Base-by-base conservation (phyloP, 53 echinoderm and acorn worm genomes). In the Paracentrotus lividus region DNA sequence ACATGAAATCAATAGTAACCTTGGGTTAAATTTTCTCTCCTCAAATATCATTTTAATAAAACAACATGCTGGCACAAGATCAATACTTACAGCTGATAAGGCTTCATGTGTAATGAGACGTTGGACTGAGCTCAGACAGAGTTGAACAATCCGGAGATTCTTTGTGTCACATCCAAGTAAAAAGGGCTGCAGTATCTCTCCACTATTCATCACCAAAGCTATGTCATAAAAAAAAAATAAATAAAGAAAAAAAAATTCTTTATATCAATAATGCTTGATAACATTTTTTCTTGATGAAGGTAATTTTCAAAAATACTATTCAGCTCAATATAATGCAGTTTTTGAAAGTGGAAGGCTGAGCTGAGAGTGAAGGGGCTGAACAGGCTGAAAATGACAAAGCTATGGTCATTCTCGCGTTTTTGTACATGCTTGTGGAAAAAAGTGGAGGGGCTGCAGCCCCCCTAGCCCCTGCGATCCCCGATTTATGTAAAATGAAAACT, bases 81-180 rank as follows among this genome's bases (percentile, higher is more conserved):
- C 72, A 72, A 51, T 85, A 47, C 85, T 85, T 9, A 85, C 85
- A 61, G 92, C 94, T 42, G 98, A 98, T 42, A 98, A 90, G 7
- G 98, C 97, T 85, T 98, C 96, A 64, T 98, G 96, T 33, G 97
- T 95, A 67, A 98, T 97, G 12, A 98, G 95, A 31, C 97, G 91
- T 40, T 98, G 98, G 4, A 98, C 94, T 6, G 98, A 97, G 18
- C 86, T 92, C 0, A 98, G 93, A 90, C 97, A 98, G 33, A 98
- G 96, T 78, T 97, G 98, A 53, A 98, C 97, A 23, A 96, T 98
- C 86, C 94, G 94, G 10, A 98, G 95, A 51, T 98, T 98, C 86
- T 97, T 98, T 10, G 98, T 98, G 89, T 98, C 98, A 86, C 98
- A 98, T 93, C 98, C 98, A 1, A 98, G 94, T 67, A 98, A 75